phyloP scores from a whole-genome alignment of 2,888 invertebrate genomes.

The Synergus japonicus region DNA sequence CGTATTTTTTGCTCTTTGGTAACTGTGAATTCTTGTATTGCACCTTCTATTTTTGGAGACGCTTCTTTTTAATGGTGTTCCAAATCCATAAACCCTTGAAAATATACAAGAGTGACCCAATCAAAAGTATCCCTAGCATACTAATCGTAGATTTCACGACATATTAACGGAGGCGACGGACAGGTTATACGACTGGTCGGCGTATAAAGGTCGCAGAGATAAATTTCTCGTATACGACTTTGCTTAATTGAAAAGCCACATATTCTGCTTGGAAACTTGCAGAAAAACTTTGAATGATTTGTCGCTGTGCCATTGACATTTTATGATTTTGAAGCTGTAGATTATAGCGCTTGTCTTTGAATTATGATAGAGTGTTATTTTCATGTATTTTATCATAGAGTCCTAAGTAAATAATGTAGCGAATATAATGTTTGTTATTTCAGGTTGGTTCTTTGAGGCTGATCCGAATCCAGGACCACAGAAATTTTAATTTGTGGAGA shows the following conservation, averaged over 20 bases:
- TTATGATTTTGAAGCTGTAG: slow-evolving; percentile 1
- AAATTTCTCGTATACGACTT: not conserved
- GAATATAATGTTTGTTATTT: not conserved
- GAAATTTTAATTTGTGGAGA: not conserved
- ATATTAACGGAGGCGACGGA: slow-evolving; percentile 15
- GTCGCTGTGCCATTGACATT: not conserved
- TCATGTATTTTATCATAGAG: not conserved
- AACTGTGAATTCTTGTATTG: slow-evolving; percentile 47
- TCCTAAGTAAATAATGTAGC: not conserved
- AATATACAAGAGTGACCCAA: not conserved
- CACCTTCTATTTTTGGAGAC: slow-evolving; percentile 43
- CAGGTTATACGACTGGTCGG: slow-evolving; percentile 5
- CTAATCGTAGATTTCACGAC: not conserved
- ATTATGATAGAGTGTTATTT: not conserved
- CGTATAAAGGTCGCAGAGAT: slow-evolving; percentile 10
- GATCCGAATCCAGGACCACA: not conserved
- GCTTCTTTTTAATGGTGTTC: no score
- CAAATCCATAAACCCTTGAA: not conserved
- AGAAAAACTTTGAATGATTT: not conserved
- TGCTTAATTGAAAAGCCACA: slow-evolving; percentile 14
- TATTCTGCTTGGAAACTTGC: not conserved
- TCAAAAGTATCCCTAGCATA: slow-evolving; percentile 7
- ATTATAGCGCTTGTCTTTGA: not conserved
- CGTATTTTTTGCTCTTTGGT: slow-evolving; percentile 41
- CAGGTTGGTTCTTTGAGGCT: not conserved